Conservation (phyloP, 2,113 vertebrate species). For the Upupa epops region DNA sequence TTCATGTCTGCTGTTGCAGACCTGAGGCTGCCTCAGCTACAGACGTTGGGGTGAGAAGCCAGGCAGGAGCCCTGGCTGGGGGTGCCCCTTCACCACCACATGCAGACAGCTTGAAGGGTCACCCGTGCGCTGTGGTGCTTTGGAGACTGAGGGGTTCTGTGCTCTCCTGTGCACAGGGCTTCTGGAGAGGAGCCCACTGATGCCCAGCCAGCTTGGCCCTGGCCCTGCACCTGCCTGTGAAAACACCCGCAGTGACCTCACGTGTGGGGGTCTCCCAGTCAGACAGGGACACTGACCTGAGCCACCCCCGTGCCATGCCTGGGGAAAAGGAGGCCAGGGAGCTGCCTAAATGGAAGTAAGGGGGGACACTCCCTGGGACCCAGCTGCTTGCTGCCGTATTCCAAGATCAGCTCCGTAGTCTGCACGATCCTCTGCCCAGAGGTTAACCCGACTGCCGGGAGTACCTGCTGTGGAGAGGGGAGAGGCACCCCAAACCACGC, state of each 20-base stretch:
- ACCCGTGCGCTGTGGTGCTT: not conserved
- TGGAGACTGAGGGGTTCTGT: not conserved
- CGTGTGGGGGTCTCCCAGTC: rapidly evolving
- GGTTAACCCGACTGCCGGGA: not conserved
- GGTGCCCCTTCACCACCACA: not conserved
- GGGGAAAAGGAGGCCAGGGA: not conserved
- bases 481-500: not conserved
- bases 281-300: no score
- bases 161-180: not conserved
- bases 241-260: not conserved
- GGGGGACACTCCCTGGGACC: not conserved
- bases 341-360: not conserved
- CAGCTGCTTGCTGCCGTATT: not conserved
- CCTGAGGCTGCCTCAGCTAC: not conserved
- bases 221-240: not conserved
- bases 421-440: not conserved
- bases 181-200: not conserved
- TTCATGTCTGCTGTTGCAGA: conserved; percentile 23
- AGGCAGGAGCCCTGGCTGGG: not conserved
- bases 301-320: no score
- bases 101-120: not conserved
- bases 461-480: not conserved
- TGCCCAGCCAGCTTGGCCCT: not conserved
- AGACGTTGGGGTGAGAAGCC: not conserved
- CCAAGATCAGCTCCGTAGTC: not conserved